Percentiles rank a stretch among this genome's conserved stretches.
Evolutionary conservation across 2,113 vertebrate species (phyloP).

Genomic region (Limnothrissa miodon): DNA sequence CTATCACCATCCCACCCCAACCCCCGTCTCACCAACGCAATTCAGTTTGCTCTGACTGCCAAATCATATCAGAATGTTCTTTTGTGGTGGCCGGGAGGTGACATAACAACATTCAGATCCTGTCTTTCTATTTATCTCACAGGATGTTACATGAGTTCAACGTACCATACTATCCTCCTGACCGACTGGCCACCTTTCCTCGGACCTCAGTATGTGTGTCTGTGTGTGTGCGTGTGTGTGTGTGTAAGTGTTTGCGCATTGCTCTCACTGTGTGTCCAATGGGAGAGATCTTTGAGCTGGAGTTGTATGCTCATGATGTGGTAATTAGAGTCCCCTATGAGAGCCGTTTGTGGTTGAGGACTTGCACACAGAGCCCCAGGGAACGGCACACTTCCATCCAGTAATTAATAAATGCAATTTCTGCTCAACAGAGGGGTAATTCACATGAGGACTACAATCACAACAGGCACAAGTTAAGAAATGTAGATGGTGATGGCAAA

Average conservation of each 20-base stretch:
- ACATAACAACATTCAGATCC: background rate
- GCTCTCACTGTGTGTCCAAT: background rate
- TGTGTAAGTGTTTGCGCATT: no score
- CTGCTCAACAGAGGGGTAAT: background rate
- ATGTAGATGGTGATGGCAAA: background rate
- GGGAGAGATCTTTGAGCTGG: background rate
- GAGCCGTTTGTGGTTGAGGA: slow-evolving; percentile 17
- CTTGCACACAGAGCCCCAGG: slow-evolving; percentile 28
- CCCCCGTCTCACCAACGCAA: background rate
- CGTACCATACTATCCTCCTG: background rate
- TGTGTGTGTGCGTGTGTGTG: background rate
- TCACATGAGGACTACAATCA: background rate
- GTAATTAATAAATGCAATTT: slow-evolving; percentile 34
- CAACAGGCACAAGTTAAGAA: background rate
- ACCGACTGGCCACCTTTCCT: background rate
- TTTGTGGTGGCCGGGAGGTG: background rate
- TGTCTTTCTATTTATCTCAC: background rate
- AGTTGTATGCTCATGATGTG: background rate
- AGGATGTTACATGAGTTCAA: background rate
- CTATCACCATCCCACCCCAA: no score
- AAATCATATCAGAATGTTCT: background rate
- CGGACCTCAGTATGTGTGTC: background rate
- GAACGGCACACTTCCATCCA: background rate
- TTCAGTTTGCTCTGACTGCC: background rate
- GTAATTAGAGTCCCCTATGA: slow-evolving; percentile 27